Percentiles rank a stretch among this genome's conserved stretches.
Conservation (phyloP, 2,888 invertebrate species). For the Patella pellucida region DNA sequence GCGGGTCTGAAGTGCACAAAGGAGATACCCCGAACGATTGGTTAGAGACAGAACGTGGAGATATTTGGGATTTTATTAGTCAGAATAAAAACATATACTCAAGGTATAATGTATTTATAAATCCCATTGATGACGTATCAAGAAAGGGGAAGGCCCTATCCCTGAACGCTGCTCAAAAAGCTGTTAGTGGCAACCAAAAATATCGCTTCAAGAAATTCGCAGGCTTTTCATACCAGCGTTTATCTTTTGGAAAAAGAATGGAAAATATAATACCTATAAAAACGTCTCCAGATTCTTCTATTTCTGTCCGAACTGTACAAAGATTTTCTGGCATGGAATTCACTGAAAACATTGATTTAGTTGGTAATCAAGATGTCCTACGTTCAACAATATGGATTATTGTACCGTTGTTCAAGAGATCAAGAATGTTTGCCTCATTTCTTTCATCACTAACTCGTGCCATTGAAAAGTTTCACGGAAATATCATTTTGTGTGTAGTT, state of each 20-base stretch:
- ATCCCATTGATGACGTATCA: too few relatives aligned
- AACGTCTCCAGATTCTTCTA: neutral
- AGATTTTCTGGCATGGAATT: neutral
- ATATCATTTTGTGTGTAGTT: neutral
- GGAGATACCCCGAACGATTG: too few relatives aligned
- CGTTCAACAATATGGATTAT: neutral
- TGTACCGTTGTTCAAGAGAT: neutral
- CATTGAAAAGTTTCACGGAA: neutral
- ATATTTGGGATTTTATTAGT: too few relatives aligned
- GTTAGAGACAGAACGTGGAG: too few relatives aligned
- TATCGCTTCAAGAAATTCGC: neutral
- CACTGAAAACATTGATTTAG: neutral
- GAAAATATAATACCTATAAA: neutral
- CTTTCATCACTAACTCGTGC: neutral
- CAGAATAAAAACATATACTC: too few relatives aligned
- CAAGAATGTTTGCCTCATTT: neutral
- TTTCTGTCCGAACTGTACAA: neutral
- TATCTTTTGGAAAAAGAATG: neutral
- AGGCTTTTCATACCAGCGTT: neutral
- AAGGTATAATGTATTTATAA: too few relatives aligned
- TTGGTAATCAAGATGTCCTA: too few relatives aligned
- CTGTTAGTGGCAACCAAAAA: neutral
- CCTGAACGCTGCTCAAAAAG: neutral
- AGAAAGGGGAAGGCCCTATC: neutral
- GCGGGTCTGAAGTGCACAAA: too few relatives aligned